Percentiles rank a stretch among this genome's conserved stretches.
Evolutionary conservation across 2,888 invertebrate genomes (phyloP).

Genomic region (Serrognathus titanus): DNA sequence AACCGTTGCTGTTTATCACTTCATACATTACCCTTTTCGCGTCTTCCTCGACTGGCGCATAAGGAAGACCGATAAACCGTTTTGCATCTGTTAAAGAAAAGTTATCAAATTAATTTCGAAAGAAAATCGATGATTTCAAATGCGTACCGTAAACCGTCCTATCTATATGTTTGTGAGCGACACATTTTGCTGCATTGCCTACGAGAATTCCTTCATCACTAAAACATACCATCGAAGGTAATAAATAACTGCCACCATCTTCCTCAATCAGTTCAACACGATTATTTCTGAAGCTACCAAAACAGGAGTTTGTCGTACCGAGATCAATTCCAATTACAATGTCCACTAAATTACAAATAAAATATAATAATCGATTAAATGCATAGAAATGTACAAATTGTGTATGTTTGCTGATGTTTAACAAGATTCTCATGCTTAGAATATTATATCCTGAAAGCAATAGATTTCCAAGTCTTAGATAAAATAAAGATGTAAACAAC

Average conservation of each 20-base stretch:
- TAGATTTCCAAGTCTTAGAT: too few species aligned
- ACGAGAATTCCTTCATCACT: slow-evolving; percentile 9
- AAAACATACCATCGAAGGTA: slow-evolving; percentile 24
- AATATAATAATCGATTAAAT: too few species aligned
- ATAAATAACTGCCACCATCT: slow-evolving; percentile 11
- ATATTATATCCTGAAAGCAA: too few species aligned
- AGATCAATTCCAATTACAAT: slow-evolving; percentile 22
- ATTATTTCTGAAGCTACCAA: slow-evolving; percentile 17
- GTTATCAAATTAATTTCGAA: slow-evolving; percentile 8
- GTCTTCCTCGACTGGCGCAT: slow-evolving; percentile 25
- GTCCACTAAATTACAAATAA: too few species aligned
- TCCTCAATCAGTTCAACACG: slow-evolving; percentile 19
- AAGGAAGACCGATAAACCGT: slow-evolving; percentile 30
- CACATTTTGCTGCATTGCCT: slow-evolving; percentile 16
- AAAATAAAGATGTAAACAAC: too few species aligned
- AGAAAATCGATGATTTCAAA: not conserved
- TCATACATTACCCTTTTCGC: slow-evolving; percentile 25
- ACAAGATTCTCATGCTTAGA: too few species aligned
- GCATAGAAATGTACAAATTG: too few species aligned
- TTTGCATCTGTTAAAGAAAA: slow-evolving; percentile 31
- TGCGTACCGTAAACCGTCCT: slow-evolving; percentile 23
- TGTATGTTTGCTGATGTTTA: too few species aligned
- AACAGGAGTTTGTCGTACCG: slow-evolving; percentile 24
- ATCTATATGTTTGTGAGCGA: slow-evolving; percentile 11
- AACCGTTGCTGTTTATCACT: slow-evolving; percentile 21